Percentiles rank a stretch among this genome's conserved stretches.
These are phyloP conservation scores for Tauraco erythrolophus DNA, from an alignment of 2,113 vertebrate species.

Conservation along the genomic window DNA sequence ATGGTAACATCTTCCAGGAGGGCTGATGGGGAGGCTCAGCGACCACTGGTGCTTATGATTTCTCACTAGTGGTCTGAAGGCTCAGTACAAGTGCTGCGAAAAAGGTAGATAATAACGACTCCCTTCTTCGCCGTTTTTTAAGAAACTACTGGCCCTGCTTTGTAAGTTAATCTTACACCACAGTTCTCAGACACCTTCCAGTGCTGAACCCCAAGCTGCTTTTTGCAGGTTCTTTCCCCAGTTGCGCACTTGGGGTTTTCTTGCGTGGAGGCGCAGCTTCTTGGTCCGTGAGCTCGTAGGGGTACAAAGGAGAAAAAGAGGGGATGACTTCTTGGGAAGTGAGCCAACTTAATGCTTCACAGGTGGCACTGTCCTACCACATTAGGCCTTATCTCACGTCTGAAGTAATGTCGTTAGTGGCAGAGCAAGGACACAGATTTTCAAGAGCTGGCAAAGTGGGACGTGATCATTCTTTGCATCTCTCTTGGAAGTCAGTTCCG, in stretches of 20 bases:
- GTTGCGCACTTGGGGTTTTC: fast-evolving
- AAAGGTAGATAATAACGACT: neutral
- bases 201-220: neutral
- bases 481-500: neutral
- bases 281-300: neutral
- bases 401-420: neutral
- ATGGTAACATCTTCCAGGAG: neutral
- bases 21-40: neutral
- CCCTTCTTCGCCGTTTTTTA: neutral
- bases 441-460: neutral
- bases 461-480: neutral
- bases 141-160: neutral
- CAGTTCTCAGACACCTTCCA: neutral
- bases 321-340: neutral
- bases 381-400: neutral
- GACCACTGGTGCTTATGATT: neutral
- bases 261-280: neutral
- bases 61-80: neutral
- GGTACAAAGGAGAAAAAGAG: neutral
- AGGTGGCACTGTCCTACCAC: neutral
- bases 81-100: neutral
- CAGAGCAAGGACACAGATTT: neutral
- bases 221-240: neutral
- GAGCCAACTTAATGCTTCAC: neutral
- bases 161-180: neutral